Evolutionary conservation across 2,888 invertebrate species (phyloP), one percentile per base, ranked within the genome.

Genomic region (Caenorhabditis zanzibari): DNA sequence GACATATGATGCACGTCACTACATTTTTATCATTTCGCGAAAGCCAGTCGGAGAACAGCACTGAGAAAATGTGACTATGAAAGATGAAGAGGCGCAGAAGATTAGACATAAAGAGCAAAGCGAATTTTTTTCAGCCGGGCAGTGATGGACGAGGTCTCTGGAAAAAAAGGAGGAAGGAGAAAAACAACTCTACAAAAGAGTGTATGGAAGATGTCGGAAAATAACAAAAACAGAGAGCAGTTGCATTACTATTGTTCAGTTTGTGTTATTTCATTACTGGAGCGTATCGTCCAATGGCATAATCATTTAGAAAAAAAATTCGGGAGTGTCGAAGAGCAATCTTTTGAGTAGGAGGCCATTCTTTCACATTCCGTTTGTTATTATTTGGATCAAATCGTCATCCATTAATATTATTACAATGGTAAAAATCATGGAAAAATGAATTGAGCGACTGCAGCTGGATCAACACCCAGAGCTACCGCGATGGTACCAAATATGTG

Each of bases 401-500:
- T 47, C 56, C 19, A 61, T 61, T 61, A 41, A 41, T 41, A 54
- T 41, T 44, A 74, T 64, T 64, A 64, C 64, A 64, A 66, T 68
- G 66, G 49, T 75, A 58, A 75, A 59, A 66, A 75, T 24, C 66
- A 75, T 68, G 75, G 75, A 59, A 75, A 75, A 75, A 75, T 24
- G 63, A 64, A 68, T 49, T 24, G 54, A 44, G 38, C 44, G 58
- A 66, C 52, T 41, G 71, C 77, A 77, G 77, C 77, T 77, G 77
- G 77, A 77, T 77, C 77, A 77, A 77, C 77, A 77, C 77, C 69
- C 49, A 47, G 47, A 19, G 61, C 61, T 61, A 35, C 38, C 49
- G 32, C 35, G 74, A 66, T 7, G 75, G 64, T 63, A 77, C 77
- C 71, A 77, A 77, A 77, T 77, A 77, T 77, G 77, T 71, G 77